Evolutionary conservation across 2,113 vertebrate genomes (phyloP).

Genomic region (Tapirus terrestris): DNA sequence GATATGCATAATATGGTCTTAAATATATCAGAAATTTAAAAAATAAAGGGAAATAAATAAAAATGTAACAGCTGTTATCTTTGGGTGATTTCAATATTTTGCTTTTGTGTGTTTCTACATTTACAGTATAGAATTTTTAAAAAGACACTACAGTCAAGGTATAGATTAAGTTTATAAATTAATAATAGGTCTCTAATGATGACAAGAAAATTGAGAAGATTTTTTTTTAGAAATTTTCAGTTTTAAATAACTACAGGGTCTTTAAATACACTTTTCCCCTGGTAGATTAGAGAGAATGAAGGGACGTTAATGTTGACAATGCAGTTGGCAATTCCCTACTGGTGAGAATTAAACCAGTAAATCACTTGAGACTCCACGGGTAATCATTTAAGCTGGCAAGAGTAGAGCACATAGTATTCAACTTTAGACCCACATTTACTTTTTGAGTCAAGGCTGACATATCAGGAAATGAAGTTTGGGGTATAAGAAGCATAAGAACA

Average conservation of each 20-base stretch:
- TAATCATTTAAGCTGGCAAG: conserved; percentile 44
- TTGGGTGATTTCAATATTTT: not conserved
- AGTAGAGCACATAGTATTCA: conserved; percentile 3
- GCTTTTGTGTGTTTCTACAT: not conserved
- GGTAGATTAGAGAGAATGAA: conserved; percentile 13
- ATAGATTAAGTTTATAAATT: not conserved
- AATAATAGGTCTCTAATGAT: not conserved
- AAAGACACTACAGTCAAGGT: not conserved
- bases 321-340: not conserved
- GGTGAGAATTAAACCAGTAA: conserved; percentile 54
- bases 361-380: not conserved
- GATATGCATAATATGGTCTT: not conserved
- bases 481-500: not conserved
- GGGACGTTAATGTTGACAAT: conserved; percentile 43
- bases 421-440: not conserved
- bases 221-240: not conserved
- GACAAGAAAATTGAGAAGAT: not conserved
- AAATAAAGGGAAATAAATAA: not conserved
- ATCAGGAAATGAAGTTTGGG: conserved; percentile 43
- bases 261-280: not conserved
- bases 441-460: conserved; percentile 29
- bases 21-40: not conserved
- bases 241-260: not conserved
- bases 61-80: not conserved
- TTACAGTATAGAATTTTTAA: not conserved